These are phyloP conservation scores for Caenorhabditis doughertyi DNA, from an alignment of 2,888 invertebrate genomes.

Conservation along the genomic window DNA sequence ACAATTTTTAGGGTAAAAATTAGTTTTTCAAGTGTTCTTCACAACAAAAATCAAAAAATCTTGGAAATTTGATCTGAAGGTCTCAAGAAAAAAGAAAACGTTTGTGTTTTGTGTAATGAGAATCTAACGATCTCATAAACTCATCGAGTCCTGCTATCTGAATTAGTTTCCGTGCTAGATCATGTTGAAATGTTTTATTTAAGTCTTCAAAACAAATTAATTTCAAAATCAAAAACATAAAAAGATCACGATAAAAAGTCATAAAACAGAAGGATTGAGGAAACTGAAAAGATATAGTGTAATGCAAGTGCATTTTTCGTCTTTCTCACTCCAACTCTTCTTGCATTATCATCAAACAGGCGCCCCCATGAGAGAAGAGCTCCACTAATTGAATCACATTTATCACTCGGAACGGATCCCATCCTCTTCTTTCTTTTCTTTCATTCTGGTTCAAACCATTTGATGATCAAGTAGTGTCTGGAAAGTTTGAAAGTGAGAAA, in stretches of 20 bases:
- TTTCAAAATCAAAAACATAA: constrained; percentile 1
- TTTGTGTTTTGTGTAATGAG: constrained; percentile 42
- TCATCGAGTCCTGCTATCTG: neutral
- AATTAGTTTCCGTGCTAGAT: too few relatives aligned
- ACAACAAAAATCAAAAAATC: neutral
- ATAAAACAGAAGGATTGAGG: constrained; percentile 29
- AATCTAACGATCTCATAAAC: constrained; percentile 18
- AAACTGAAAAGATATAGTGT: constrained; percentile 43
- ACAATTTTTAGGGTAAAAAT: neutral
- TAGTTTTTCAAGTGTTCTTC: neutral
- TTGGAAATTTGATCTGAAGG: constrained; percentile 54
- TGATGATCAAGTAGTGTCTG: constrained; percentile 39
- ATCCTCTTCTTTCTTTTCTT: neutral
- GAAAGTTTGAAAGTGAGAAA: constrained; percentile 32
- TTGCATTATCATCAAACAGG: constrained; percentile 48
- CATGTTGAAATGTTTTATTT: constrained; percentile 8
- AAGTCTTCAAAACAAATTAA: neutral
- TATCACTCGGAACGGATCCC: constrained; percentile 49
- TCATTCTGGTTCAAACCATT: constrained; percentile 13
- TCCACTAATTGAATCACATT: constrained; percentile 37
- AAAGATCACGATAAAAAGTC: constrained; percentile 19
- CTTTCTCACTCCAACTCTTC: constrained; percentile 30
- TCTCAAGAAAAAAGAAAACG: constrained; percentile 8
- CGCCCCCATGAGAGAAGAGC: constrained; percentile 24
- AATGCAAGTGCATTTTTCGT: constrained; percentile 65